phyloP scores from a whole-genome alignment of 2,888 invertebrate species.

The Rhimphoctona megacephalus region DNA sequence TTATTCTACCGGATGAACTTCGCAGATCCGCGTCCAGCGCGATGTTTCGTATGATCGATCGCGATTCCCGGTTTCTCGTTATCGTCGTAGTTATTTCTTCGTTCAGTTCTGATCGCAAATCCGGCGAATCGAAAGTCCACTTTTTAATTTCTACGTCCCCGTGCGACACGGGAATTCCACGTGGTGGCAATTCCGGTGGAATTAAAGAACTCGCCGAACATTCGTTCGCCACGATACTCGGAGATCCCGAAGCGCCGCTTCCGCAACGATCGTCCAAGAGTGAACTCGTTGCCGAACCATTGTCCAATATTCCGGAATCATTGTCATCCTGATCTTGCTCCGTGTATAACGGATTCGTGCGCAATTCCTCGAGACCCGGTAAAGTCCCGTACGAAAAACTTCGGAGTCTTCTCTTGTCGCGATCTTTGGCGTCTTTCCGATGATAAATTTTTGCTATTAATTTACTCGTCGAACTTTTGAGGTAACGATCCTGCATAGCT shows the following conservation, averaged over 20 bases:
- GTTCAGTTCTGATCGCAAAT: not conserved
- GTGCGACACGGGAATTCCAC: slow-evolving; percentile 36
- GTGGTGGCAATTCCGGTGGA: slow-evolving; percentile 80
- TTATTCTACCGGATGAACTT: slow-evolving; percentile 65
- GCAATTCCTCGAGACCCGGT: slow-evolving; percentile 90
- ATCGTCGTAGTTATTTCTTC: not conserved
- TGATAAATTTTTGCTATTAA: slow-evolving; percentile 89
- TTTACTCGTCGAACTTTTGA: slow-evolving; percentile 89
- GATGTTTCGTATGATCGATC: slow-evolving; percentile 66
- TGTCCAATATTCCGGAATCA: slow-evolving; percentile 91
- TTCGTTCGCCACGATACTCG: slow-evolving; percentile 65
- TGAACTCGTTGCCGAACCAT: slow-evolving; percentile 90
- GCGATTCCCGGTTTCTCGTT: slow-evolving; percentile 49
- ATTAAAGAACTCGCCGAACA: slow-evolving; percentile 59
- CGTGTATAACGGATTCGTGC: slow-evolving; percentile 88
- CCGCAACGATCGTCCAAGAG: slow-evolving; percentile 85
- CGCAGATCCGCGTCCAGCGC: slow-evolving; percentile 68
- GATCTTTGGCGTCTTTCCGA: slow-evolving; percentile 80
- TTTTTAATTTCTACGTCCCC: not conserved
- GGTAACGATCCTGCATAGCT: slow-evolving; percentile 90
- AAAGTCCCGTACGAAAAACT: slow-evolving; percentile 92
- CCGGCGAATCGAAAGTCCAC: not conserved
- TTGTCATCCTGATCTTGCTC: slow-evolving; percentile 90
- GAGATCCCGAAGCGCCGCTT: slow-evolving; percentile 76
- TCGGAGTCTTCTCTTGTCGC: slow-evolving; percentile 85